These are phyloP conservation scores for Phylloscopus collybita DNA, from an alignment of 2,797 vertebrate genomes.

Conservation along the genomic window DNA sequence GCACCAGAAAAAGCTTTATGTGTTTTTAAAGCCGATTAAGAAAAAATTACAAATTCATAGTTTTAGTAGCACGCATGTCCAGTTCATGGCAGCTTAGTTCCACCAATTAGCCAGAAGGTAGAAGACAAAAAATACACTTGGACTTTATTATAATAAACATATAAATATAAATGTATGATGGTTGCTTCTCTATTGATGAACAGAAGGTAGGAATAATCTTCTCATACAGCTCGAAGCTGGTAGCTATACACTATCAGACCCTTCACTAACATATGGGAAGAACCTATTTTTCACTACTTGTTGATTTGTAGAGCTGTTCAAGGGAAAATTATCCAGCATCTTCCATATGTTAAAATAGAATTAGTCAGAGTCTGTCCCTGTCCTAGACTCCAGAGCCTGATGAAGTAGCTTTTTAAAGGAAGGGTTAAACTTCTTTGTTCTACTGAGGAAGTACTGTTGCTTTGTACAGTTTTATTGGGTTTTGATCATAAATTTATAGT, in stretches of 20 bases:
- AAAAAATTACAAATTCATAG: neutral
- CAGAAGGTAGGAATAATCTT: constrained; percentile 8
- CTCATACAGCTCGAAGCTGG: neutral
- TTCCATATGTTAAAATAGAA: neutral
- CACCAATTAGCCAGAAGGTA: neutral
- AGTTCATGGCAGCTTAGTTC: neutral
- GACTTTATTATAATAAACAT: neutral
- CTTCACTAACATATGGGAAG: neutral
- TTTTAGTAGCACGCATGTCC: neutral
- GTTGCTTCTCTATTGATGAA: neutral
- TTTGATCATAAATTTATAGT: neutral
- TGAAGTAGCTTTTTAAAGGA: neutral
- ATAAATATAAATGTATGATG: neutral
- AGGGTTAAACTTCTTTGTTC: neutral
- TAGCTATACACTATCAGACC: neutral
- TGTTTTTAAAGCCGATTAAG: neutral
- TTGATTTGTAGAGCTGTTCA: neutral
- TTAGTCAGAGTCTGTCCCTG: neutral
- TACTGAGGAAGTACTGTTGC: neutral
- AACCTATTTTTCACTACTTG: neutral
- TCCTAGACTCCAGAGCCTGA: neutral
- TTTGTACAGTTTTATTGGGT: neutral
- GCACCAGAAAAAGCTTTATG: neutral
- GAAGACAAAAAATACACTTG: neutral
- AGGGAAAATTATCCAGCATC: neutral